phyloP scores from a whole-genome alignment of 2,113 vertebrate species.

The Bubo blakistoni region DNA sequence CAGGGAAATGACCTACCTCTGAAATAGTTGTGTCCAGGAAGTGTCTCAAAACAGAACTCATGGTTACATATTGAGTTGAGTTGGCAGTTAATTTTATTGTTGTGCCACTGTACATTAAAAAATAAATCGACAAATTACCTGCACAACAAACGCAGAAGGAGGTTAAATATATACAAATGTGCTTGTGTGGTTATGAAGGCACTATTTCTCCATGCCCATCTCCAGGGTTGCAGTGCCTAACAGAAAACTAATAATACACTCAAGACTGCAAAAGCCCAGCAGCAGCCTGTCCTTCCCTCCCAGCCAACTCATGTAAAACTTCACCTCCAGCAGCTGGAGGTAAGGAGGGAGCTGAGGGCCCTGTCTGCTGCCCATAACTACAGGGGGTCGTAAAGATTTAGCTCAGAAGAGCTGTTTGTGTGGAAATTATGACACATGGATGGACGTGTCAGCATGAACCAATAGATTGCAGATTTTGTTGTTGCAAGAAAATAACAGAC shows the following conservation, averaged over 20 bases:
- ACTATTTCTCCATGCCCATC: background rate
- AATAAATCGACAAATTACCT: background rate
- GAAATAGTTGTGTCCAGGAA: background rate
- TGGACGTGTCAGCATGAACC: background rate
- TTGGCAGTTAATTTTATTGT: background rate
- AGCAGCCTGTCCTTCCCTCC: background rate
- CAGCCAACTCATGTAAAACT: background rate
- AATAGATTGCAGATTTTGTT: background rate
- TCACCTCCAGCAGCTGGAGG: background rate
- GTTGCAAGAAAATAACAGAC: background rate
- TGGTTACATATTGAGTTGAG: background rate
- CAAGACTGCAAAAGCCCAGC: background rate
- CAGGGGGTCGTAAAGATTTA: background rate
- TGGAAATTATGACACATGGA: accelerated
- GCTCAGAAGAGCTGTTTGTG: too few relatives aligned
- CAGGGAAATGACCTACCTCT: background rate
- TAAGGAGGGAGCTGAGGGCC: background rate
- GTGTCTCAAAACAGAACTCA: accelerated
- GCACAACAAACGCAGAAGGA: background rate
- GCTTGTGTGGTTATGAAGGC: background rate
- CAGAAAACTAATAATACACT: background rate
- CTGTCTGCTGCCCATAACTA: background rate
- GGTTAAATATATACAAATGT: background rate
- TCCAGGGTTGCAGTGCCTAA: background rate
- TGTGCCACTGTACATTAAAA: background rate